Conservation (phyloP, 2,113 vertebrate genomes). For the Micronycteris hirsuta region DNA sequence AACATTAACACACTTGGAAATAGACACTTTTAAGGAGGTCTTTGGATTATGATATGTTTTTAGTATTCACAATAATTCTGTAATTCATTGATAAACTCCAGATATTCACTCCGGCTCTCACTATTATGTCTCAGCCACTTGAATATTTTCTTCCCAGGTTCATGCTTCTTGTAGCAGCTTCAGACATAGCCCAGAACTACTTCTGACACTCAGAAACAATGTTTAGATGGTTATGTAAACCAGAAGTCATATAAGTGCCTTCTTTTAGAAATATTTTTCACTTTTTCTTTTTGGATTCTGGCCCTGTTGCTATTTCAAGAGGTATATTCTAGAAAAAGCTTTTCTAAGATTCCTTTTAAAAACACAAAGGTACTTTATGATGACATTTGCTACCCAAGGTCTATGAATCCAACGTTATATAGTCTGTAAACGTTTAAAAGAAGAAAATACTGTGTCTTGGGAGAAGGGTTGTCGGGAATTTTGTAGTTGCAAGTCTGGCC, state of each 20-base stretch:
- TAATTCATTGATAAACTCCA: background rate
- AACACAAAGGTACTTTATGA: background rate
- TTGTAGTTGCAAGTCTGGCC: background rate
- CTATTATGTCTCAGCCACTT: background rate
- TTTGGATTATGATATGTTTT: background rate
- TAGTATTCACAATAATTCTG: background rate
- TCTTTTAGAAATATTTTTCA: constrained; percentile 37
- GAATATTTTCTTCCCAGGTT: constrained; percentile 9
- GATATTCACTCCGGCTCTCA: background rate
- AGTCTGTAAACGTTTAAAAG: background rate
- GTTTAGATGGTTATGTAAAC: constrained; percentile 54
- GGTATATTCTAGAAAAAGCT: background rate
- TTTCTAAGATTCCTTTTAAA: background rate
- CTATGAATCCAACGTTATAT: background rate
- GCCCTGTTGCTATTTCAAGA: background rate
- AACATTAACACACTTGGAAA: background rate
- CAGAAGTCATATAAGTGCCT: constrained; percentile 36
- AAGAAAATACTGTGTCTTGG: background rate
- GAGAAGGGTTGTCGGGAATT: background rate
- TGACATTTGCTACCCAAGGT: background rate
- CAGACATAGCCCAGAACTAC: constrained; percentile 20
- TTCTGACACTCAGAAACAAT: constrained; percentile 2
- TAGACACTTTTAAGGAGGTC: background rate
- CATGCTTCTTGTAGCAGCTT: background rate
- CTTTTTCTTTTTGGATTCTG: background rate